Conservation (phyloP, 2,888 invertebrate species). For the Anthophora plumipes region DNA sequence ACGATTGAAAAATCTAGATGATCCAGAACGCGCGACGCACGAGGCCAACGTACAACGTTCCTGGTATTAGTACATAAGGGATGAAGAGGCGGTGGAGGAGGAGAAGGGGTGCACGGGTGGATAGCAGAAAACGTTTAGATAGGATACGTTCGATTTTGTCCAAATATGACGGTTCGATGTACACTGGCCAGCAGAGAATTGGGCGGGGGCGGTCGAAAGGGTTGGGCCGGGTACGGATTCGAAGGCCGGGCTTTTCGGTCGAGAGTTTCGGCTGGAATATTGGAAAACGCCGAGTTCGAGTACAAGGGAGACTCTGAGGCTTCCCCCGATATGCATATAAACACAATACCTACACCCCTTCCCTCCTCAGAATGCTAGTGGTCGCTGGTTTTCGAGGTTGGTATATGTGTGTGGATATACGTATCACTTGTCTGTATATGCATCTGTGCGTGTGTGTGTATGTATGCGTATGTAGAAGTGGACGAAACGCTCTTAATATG, state of each 20-base stretch:
- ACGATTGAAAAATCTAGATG: no score
- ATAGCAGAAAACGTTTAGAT: conserved; percentile 66
- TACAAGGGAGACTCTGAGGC: conserved; percentile 78
- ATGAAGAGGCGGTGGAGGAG: neutral
- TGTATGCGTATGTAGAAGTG: neutral
- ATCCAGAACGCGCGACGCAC: no score
- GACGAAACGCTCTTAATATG: conserved; percentile 56
- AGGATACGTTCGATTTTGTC: conserved; percentile 82
- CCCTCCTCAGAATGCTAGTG: conserved; percentile 8
- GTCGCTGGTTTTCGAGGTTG: conserved; percentile 58
- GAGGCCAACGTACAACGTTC: no score
- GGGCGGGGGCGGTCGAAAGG: conserved; percentile 32
- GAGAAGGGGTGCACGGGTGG: conserved; percentile 55
- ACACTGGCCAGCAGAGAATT: conserved; percentile 49
- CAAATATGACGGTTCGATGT: conserved; percentile 82
- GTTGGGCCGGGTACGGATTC: conserved; percentile 59
- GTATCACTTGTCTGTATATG: neutral
- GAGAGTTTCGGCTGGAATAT: conserved; percentile 83
- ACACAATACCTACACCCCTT: conserved; percentile 82
- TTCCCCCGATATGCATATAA: conserved; percentile 83
- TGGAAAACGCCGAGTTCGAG: conserved; percentile 83
- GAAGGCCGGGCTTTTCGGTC: conserved; percentile 78
- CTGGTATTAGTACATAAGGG: no score
- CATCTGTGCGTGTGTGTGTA: neutral
- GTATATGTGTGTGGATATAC: conserved; percentile 51